phyloP scores from a whole-genome alignment of 2,797 vertebrate genomes.

The Bufotes viridis region DNA sequence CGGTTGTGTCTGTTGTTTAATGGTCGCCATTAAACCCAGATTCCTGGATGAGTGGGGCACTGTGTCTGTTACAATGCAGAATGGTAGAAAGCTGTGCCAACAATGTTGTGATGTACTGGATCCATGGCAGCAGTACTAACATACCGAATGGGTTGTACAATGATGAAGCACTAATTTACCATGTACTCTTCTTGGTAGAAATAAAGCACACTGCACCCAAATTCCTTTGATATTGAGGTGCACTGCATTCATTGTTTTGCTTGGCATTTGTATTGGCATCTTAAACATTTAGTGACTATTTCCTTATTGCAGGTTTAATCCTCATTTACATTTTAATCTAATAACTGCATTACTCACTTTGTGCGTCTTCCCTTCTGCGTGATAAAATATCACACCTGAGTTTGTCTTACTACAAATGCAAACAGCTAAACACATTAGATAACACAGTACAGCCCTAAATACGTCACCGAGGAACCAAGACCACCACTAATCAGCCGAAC shows the following conservation, averaged over 20 bases:
- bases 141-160: no score
- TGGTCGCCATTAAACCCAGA: not conserved
- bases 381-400: not conserved
- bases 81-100: no score
- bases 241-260: not conserved
- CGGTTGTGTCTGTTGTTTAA: no score
- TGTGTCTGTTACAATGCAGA: not conserved
- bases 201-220: not conserved
- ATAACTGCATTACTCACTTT: not conserved
- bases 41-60: not conserved
- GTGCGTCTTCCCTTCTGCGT: not conserved
- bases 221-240: not conserved
- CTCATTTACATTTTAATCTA: not conserved
- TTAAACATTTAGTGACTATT: not conserved
- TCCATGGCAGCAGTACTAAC: no score
- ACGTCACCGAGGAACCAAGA: not conserved
- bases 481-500: not conserved
- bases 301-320: not conserved
- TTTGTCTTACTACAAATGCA: not conserved
- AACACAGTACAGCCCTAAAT: not conserved
- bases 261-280: not conserved
- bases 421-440: not conserved
- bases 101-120: no score
- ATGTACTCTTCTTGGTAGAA: not conserved
- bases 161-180: not conserved